Evolutionary conservation across 2,797 vertebrate genomes (phyloP).

Genomic region (Sebastes jordani): DNA sequence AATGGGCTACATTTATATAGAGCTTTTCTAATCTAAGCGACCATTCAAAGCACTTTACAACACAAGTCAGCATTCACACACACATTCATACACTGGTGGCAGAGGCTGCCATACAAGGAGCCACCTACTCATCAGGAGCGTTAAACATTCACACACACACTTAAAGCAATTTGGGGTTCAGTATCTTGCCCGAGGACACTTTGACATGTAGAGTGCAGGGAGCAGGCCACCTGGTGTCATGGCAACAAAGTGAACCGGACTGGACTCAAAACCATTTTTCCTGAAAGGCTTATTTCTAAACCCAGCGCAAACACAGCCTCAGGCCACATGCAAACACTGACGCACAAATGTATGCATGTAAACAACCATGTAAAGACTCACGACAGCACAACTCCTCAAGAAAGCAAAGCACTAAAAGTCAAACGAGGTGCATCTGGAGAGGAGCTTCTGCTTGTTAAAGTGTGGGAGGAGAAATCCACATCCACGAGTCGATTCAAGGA

Average conservation of each 20-base stretch:
- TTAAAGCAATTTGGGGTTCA: too few species aligned
- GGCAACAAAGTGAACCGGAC: background rate
- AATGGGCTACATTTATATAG: too few species aligned
- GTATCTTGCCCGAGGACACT: too few species aligned
- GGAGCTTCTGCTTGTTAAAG: background rate
- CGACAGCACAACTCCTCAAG: background rate
- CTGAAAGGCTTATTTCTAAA: background rate
- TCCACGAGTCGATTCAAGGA: background rate
- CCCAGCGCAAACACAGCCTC: background rate
- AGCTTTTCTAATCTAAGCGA: too few species aligned
- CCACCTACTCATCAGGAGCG: too few species aligned
- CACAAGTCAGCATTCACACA: too few species aligned
- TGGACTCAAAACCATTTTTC: too few species aligned
- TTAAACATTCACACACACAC: too few species aligned
- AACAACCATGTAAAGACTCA: background rate
- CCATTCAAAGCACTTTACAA: too few species aligned
- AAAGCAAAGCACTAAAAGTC: background rate
- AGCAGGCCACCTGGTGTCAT: background rate
- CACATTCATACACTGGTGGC: too few species aligned
- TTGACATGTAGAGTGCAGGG: too few species aligned
- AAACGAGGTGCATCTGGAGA: background rate
- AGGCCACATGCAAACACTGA: background rate
- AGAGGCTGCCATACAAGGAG: too few species aligned
- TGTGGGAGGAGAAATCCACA: constrained; percentile 4
- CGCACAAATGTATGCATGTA: background rate